Evolutionary conservation across 2,113 vertebrate genomes (phyloP), one percentile per base, ranked within the genome.

Genomic region (Lethenteron camtschaticum): DNA sequence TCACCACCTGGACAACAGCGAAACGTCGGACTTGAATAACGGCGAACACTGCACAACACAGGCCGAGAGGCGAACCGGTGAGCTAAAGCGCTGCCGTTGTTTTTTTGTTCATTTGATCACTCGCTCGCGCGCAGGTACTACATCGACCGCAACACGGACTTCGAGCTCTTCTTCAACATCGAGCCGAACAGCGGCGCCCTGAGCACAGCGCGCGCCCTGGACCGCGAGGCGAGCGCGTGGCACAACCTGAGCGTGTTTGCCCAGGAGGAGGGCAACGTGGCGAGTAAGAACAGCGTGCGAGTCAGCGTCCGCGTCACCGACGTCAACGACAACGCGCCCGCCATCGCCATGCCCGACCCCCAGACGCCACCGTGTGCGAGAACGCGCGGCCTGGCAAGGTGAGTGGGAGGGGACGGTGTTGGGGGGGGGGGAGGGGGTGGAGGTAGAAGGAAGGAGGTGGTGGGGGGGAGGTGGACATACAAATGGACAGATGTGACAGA

Each of bases 111-210:
- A 41, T 41, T 41, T 41, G 41, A 41, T 41, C 41, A 41, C 41
- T 41, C 5, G 41, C 41, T 10, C 60, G 9, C 71, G 72, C 73
- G 16, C 79, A 97, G 91, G 78, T 97, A 97, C 77, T 95, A 90
- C 1, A 95, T 97, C 73, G 89, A 97, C 81, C 84, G 92, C 74
- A 96, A 97, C 79, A 96, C 90, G 7, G 92, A 97, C 75, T 76
- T 96, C 78, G 92, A 97, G 77, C 86, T 90, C 59, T 95, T 87
- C 80, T 97, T 97, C 74, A 95, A 97, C 70, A 90, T 97, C 60
- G 89, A 97, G 69, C 87, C 91, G 66, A 81, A 85, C 41, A 88
- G 82, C 71, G 92, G 92, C 20, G 79, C 89, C 75, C 89, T 97
- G 76, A 95, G 88, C 76, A 92, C 88, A 1, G 92, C 92, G 71